These are phyloP conservation scores for Mellilla xanthometata DNA, from an alignment of 2,888 invertebrate genomes.

Conservation along the genomic window DNA sequence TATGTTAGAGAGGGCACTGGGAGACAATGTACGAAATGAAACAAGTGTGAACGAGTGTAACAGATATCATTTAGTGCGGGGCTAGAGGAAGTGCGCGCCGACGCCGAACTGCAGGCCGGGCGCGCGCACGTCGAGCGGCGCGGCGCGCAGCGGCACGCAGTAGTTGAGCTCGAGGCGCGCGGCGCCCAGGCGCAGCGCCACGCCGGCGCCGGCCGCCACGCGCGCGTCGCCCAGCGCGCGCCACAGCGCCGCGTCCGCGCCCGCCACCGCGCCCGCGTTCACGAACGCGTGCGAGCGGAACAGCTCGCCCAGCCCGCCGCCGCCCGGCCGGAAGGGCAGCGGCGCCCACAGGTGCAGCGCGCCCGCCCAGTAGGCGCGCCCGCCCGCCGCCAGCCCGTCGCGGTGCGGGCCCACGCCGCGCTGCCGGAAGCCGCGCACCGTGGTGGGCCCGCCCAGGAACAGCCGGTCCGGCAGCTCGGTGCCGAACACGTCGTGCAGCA, in stretches of 20 bases:
- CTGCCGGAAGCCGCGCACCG: constrained; percentile 93
- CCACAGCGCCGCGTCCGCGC: constrained; percentile 46
- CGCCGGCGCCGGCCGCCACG: constrained; percentile 85
- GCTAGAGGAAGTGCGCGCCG: constrained; percentile 83
- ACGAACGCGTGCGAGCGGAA: constrained; percentile 95
- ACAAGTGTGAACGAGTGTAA: too few species aligned
- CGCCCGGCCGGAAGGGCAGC: constrained; percentile 91
- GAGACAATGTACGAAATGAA: too few species aligned
- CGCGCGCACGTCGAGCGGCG: constrained; percentile 84
- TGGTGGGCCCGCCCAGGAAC: constrained; percentile 95
- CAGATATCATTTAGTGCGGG: too few species aligned
- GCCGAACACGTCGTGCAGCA: constrained; percentile 85
- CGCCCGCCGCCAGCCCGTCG: constrained; percentile 89
- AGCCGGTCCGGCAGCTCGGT: constrained; percentile 88
- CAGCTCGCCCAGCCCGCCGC: constrained; percentile 90
- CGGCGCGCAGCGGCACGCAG: constrained; percentile 88
- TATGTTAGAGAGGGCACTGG: too few species aligned
- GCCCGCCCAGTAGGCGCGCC: constrained; percentile 91
- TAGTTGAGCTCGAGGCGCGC: constrained; percentile 98
- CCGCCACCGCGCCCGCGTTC: constrained; percentile 82
- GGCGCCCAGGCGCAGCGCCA: constrained; percentile 87
- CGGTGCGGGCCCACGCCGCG: constrained; percentile 93
- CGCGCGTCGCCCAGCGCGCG: constrained; percentile 81
- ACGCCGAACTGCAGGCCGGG: constrained; percentile 93
- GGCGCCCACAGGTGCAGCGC: constrained; percentile 95